Conservation (phyloP, 2,113 vertebrate genomes). For the Solea senegalensis region DNA sequence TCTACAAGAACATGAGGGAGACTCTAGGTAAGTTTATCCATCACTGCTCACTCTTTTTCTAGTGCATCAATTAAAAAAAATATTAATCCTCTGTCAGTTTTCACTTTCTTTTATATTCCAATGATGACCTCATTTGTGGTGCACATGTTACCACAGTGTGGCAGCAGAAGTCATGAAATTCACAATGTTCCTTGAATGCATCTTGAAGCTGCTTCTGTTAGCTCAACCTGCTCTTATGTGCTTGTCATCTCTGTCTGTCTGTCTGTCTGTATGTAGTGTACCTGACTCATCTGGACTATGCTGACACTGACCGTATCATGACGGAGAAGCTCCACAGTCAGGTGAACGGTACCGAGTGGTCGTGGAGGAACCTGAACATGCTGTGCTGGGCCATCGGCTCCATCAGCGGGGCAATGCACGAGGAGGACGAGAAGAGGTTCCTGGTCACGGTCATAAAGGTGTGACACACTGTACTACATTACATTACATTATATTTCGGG, state of each 20-base stretch:
- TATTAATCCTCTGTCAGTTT: too few relatives aligned
- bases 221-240: too few relatives aligned
- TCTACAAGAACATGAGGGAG: constrained; percentile 99
- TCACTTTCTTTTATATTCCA: too few relatives aligned
- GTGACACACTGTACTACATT: neutral
- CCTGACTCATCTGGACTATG: constrained; percentile 95
- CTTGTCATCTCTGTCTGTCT: neutral
- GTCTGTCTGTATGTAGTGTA: constrained; percentile 83
- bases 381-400: constrained; percentile 97
- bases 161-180: too few relatives aligned
- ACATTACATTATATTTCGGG: neutral
- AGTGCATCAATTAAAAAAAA: too few relatives aligned
- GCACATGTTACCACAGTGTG: too few relatives aligned
- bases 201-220: too few relatives aligned
- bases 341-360: constrained; percentile 97
- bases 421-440: constrained; percentile 96
- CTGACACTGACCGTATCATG: constrained; percentile 97
- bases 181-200: too few relatives aligned
- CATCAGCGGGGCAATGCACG: constrained; percentile 97
- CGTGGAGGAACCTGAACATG: constrained; percentile 97
- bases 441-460: constrained; percentile 97
- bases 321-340: constrained; percentile 98
- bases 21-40: constrained; percentile 85
- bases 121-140: too few relatives aligned
- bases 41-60: too few relatives aligned